A percentile compares a stretch with the other conserved stretches of the same genome.
Evolutionary conservation across 2,888 invertebrate species (phyloP).

Genomic region (Chymomyza caudatula): DNA sequence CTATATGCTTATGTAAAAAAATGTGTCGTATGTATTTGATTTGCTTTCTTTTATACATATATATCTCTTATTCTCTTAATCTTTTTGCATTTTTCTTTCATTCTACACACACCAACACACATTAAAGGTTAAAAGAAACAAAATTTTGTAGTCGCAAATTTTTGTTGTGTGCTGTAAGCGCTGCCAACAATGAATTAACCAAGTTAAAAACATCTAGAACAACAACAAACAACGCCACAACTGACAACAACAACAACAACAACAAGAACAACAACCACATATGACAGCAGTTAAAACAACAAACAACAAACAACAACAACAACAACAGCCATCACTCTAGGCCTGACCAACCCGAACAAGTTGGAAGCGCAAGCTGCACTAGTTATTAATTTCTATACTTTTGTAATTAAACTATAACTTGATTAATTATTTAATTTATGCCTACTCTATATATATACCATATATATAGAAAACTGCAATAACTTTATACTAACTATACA

Average conservation of each 20-base stretch:
- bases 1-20: not conserved
- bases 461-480: too few species aligned
- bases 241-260: conserved; percentile 1
- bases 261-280: conserved; percentile 30
- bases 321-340: conserved; percentile 12
- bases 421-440: not conserved
- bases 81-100: conserved; percentile 49
- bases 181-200: conserved; percentile 47
- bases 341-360: conserved; percentile 12
- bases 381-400: conserved; percentile 5
- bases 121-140: conserved; percentile 36
- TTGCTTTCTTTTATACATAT: not conserved
- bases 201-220: conserved; percentile 24
- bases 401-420: not conserved
- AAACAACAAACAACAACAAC: conserved; percentile 23
- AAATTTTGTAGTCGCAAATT: conserved; percentile 33
- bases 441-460: not conserved
- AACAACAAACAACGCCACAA: conserved; percentile 1
- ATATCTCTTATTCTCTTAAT: not conserved
- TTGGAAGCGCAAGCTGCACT: not conserved
- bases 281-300: conserved; percentile 26
- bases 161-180: conserved; percentile 51
- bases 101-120: conserved; percentile 21
- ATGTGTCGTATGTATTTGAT: not conserved
- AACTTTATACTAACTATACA: not conserved